Evolutionary conservation across 1,140 invertebrate species (phyloP), one percentile per base, ranked within the genome.

Genomic region (Geopemphigus sp.): DNA sequence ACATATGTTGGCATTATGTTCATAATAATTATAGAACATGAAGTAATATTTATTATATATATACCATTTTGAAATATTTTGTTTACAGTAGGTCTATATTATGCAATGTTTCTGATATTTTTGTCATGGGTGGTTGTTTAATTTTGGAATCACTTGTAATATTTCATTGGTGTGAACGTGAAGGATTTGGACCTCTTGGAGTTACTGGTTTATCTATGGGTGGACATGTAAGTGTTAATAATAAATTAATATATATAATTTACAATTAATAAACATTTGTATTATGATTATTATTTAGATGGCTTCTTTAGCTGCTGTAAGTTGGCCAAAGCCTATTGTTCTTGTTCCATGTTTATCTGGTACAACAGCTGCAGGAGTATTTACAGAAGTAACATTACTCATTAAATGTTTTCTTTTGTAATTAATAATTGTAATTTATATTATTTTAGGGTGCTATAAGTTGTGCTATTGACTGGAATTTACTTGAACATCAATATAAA

Each of bases 121-220:
- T 99, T 90, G 94, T 99, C 68, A 99, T 99, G 98, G 98, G 98
- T 78, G 97, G 95, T 39, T 96, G 96, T 85, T 87, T 99, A 64
- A 95, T 99, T 57, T 88, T 98, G 81, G 98, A 99, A 87, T 93
- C 93, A 12, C 87, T 97, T 78, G 96, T 94, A 29, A 87, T 99
- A 70, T 89, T 99, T 63, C 92, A 96, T 86, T 99, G 96, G 96
- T 96, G 94, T 84, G 93, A 96, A 86, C 88, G 90, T 72, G 89
- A 94, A 84, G 92, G 92, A 26, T 94, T 92, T 84, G 95, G 95
- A 15, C 97, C 97, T 0, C 87, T 98, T 8, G 96, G 95, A 66
- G 88, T 98, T 12, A 96, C 95, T 26, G 97, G 97, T n/a, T 90
- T 99, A 68, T 99, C 97, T n/a, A 98, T 99, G 97, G 98, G 98